Percentiles rank a stretch among this genome's conserved stretches.
phyloP scores from a whole-genome alignment of 2,888 invertebrate species.

The Noctua janthina region DNA sequence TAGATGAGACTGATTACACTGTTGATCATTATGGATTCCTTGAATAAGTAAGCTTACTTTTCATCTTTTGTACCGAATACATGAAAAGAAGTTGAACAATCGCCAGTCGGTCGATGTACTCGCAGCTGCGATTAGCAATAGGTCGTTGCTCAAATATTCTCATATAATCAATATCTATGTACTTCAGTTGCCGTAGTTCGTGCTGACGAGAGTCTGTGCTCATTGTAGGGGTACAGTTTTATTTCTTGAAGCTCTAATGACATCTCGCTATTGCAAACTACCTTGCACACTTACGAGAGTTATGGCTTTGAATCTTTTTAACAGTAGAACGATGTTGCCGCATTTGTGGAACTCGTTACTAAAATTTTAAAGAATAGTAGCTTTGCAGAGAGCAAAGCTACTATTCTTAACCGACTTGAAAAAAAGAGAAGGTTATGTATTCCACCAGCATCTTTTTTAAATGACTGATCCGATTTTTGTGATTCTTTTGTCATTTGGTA shows the following conservation, averaged over 20 bases:
- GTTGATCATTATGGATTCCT: neutral
- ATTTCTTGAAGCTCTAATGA: neutral
- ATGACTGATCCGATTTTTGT: neutral
- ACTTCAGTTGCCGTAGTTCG: neutral
- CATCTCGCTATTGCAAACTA: neutral
- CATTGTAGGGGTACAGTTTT: neutral
- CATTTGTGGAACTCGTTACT: neutral
- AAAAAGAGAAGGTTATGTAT: neutral
- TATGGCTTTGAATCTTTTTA: neutral
- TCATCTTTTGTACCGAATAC: neutral
- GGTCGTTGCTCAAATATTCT: neutral
- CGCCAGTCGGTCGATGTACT: neutral
- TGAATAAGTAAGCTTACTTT: conserved; percentile 13
- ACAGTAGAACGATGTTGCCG: neutral
- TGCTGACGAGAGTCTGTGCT: no score
- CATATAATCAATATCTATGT: neutral
- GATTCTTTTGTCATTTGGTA: no score
- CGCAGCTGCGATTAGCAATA: neutral
- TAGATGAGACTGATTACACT: neutral
- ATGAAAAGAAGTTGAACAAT: conserved; percentile 14
- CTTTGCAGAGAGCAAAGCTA: no score
- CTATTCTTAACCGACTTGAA: neutral
- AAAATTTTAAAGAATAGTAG: conserved; percentile 6
- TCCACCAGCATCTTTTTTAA: neutral
- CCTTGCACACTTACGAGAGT: neutral